Evolutionary conservation across 92 coral and sea anemone genomes (phyloP).

Genomic region (Zoanthus solanderi): DNA sequence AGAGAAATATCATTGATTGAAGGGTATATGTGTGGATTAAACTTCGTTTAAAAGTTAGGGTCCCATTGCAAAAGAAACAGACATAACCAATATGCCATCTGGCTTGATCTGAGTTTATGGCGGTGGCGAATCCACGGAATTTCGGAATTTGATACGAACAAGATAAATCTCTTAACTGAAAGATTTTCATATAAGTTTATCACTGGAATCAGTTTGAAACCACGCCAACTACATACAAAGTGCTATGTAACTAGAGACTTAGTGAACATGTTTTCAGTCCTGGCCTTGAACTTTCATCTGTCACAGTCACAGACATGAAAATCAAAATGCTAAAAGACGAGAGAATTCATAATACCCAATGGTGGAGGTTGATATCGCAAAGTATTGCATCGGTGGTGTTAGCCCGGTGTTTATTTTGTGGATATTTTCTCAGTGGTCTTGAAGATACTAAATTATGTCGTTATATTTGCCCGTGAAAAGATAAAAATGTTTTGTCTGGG

Average conservation of each 20-base stretch:
- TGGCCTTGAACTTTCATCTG: background rate
- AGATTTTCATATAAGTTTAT: background rate
- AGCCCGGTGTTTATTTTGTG: too few species aligned
- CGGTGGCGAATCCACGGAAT: background rate
- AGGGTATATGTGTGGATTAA: background rate
- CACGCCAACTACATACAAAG: background rate
- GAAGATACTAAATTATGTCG: too few species aligned
- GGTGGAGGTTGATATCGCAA: too few species aligned
- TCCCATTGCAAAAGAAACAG: background rate
- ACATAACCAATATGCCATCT: background rate
- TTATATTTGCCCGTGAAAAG: too few species aligned
- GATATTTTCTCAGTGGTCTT: too few species aligned
- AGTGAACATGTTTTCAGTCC: background rate
- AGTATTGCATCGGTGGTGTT: too few species aligned
- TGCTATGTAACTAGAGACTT: background rate
- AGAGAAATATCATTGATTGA: background rate
- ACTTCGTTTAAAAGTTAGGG: background rate
- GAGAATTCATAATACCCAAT: too few species aligned
- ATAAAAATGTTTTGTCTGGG: too few species aligned
- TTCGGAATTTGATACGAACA: slow-evolving; percentile 6
- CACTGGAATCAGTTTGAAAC: slow-evolving; percentile 17
- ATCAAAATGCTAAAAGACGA: too few species aligned
- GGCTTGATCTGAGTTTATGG: slow-evolving; percentile 3
- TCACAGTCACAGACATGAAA: background rate
- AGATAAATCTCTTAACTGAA: background rate